Base-by-base conservation (phyloP, 2,797 vertebrate genomes). In the Agapornis canus region DNA sequence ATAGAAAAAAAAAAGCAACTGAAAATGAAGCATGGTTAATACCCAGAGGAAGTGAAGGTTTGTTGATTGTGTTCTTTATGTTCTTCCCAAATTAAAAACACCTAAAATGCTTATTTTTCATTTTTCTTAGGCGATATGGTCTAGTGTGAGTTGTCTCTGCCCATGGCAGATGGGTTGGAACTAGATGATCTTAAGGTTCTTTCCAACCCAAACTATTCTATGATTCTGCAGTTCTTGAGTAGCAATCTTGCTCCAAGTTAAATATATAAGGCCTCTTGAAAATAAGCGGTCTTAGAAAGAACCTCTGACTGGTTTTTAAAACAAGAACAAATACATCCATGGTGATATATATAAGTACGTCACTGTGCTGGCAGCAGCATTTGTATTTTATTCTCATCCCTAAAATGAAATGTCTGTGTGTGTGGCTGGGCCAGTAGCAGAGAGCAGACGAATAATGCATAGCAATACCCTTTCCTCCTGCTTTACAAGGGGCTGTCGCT, bases 21-120 rank as follows among this genome's bases (percentile, higher is more conserved):
- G 31, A 51, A 79, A 94, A 65, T n/a, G 32, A 86, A 49, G 9
- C 40, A 6, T 14, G 9, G 13, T 57, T 77, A 49, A 70, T 92
- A 57, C 13, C 49, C 56, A 37, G 40, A 70, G 17, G 56, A 77
- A 86, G 11, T 37, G 16, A 76, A 82, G 29, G 9, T 65, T 61
- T 66, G 27, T 42, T 79, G 37, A 35, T 61, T 27, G 65, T 88
- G n/a, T n/a, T n/a, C 26, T 71, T 83, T 2, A 1, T 27, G 29
- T 69, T 23, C 23, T n/a, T 80, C 32, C 75, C 35, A 35, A 72
- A 35, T 80, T 60, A 82, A 40, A 86, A 93, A 64, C 25, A n/a
- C 11, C 39, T 57, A 14, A 5, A 54, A 21, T 0, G 0, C 7
- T 59, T 0, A 6, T 71, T 83, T 93, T 86, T 29, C 5, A 4